These are phyloP conservation scores for Paraplagusia blochii DNA, from an alignment of 2,113 vertebrate genomes.

Conservation along the genomic window DNA sequence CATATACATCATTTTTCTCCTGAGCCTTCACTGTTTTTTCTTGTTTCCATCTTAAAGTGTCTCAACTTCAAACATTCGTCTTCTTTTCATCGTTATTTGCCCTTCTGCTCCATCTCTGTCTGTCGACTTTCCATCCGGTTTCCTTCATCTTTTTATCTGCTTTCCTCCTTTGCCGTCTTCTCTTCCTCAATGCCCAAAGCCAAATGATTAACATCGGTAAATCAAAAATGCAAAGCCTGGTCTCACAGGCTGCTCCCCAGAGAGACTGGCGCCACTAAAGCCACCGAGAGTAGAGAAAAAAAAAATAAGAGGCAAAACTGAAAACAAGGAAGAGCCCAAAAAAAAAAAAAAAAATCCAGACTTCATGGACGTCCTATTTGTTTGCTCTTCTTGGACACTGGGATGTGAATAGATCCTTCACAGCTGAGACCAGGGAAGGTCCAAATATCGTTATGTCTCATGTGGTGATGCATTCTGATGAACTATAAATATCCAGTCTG, in stretches of 20 bases:
- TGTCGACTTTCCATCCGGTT: constrained; percentile 22
- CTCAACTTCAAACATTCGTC: not conserved
- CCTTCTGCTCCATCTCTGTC: constrained; percentile 23
- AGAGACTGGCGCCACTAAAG: constrained; percentile 35
- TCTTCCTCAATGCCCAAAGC: constrained; percentile 45
- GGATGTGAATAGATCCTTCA: not conserved
- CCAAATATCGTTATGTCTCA: not conserved
- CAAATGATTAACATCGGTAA: constrained; percentile 69
- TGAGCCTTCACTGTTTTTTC: too few relatives aligned
- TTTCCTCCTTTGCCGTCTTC: constrained; percentile 1
- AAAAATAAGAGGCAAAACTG: constrained; percentile 6
- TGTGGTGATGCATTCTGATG: not conserved
- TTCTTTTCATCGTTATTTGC: too few relatives aligned
- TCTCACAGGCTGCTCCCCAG: constrained; percentile 51
- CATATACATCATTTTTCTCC: too few relatives aligned
- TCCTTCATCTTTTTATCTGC: constrained; percentile 22
- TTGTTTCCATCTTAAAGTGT: not conserved
- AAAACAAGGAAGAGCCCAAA: not conserved
- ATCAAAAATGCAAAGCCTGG: constrained; percentile 65
- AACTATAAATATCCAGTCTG: not conserved
- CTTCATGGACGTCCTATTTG: constrained; percentile 1
- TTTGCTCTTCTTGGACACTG: not conserved
- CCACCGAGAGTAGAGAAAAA: constrained; percentile 27
- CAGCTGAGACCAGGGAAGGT: not conserved
- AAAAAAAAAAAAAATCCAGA: constrained; percentile 11